Percentiles rank a stretch among this genome's conserved stretches.
These are phyloP conservation scores for Dufourea novaeangliae DNA, from an alignment of 1,140 invertebrate genomes.

Conservation along the genomic window DNA sequence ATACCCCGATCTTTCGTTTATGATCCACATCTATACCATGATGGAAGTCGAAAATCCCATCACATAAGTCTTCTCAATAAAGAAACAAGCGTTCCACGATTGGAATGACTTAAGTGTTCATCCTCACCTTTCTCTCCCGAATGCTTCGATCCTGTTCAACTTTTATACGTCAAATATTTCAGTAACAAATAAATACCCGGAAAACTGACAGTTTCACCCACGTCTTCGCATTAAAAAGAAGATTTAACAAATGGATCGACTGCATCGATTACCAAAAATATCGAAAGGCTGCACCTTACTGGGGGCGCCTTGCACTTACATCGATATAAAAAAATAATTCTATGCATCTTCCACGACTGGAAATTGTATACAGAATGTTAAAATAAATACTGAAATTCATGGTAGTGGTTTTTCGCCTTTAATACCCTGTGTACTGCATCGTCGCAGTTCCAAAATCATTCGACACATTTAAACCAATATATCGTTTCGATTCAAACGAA, in stretches of 20 bases:
- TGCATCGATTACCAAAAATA: neutral
- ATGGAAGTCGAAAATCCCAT: neutral
- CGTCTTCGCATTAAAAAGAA: neutral
- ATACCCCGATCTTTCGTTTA: neutral
- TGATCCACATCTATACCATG: neutral
- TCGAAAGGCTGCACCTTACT: slow-evolving; percentile 12
- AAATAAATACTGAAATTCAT: neutral
- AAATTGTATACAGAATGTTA: neutral
- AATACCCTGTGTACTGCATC: neutral
- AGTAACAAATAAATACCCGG: neutral
- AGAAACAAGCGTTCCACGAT: slow-evolving; percentile 2
- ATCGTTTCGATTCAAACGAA: neutral
- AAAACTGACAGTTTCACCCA: neutral
- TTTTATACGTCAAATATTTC: neutral
- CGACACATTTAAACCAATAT: neutral
- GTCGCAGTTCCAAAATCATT: neutral
- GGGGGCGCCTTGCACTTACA: slow-evolving; percentile 6
- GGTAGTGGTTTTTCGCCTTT: neutral
- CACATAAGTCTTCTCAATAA: neutral
- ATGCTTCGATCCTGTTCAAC: slow-evolving; percentile 8
- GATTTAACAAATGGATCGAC: neutral
- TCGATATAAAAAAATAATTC: neutral
- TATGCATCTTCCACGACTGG: neutral
- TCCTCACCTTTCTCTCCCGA: slow-evolving; percentile 32
- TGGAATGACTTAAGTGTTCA: neutral